phyloP scores from a whole-genome alignment of 35 echinoderm and acorn worm species.

The Chiridota heheva region DNA sequence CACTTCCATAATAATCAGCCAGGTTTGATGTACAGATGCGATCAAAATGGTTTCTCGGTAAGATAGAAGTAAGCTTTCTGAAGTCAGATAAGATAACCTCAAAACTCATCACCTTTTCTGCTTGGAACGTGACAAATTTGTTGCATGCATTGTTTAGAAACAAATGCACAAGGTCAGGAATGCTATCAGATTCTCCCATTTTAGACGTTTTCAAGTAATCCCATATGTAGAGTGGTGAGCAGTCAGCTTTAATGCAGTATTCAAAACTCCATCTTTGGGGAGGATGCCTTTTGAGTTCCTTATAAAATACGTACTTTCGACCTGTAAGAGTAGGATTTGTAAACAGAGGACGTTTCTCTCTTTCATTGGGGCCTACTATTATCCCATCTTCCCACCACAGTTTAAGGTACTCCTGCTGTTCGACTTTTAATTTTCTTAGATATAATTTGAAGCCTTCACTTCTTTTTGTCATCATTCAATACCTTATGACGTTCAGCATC shows the following conservation, averaged over 20 bases:
- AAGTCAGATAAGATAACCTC: background rate
- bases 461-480: no score
- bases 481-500: no score
- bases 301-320: background rate
- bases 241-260: slow-evolving; percentile 13
- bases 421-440: background rate
- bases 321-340: background rate
- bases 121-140: background rate
- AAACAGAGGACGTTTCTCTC: background rate
- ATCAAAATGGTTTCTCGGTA: background rate
- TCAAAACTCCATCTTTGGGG: slow-evolving; percentile 7
- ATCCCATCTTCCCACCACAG: background rate
- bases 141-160: background rate
- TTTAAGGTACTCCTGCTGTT: background rate
- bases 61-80: background rate
- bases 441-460: background rate
- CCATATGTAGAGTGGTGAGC: background rate
- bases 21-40: slow-evolving; percentile 31
- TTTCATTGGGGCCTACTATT: background rate
- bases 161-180: background rate
- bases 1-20: slow-evolving; percentile 1
- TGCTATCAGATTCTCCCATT: background rate
- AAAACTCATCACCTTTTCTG: background rate
- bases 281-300: background rate
- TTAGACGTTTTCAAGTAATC: slow-evolving; percentile 6